Evolutionary conservation across 2,113 vertebrate genomes (phyloP), one percentile per base, ranked within the genome.

Genomic region (Rostratula benghalensis): DNA sequence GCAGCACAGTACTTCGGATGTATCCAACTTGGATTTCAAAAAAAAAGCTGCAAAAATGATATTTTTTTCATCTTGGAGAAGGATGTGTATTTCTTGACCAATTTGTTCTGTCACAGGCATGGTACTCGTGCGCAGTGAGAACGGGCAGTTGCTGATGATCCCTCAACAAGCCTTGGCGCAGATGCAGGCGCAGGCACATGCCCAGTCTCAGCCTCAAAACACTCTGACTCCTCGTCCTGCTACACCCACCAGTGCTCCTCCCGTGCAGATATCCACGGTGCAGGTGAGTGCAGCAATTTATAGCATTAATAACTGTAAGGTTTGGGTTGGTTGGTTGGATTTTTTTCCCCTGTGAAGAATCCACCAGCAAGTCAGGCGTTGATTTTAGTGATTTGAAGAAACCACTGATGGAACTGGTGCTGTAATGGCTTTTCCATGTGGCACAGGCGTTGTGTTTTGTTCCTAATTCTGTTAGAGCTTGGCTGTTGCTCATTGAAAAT

Each of bases 71-170:
- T 39, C 9, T 48, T 82, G 61, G 76, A 64, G n/a, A 41, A 61
- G 54, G 35, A 3, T 74, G 13, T 31, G 13, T 45, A 30, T 92
- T 77, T 61, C 67, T 23, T 96, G 93, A 96, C 83, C 59, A 0
- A 5, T 91, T 73, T 69, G 46, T 95, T 50, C 93, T 54, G 92
- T 73, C 35, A 37, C 97, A 99, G 99, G 99, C 91, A 99, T 99
- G 99, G 99, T 99, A 83, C 95, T 99, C 46, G 98, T 99, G 59
- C 98, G 99, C 41, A 99, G 99, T 15, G 99, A 99, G 96, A 99
- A 98, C 1, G 99, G 99, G 89, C 99, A 99, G 98, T 93, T 99
- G 96, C 90, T 99, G 90, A 98, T 99, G 99, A 99, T 99, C 90
- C 99, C 98, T 71, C 99, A 99, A 97, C 99, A 99, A 94, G 98